Base-by-base conservation (phyloP, 2,113 vertebrate species). In the Origma solitaria region DNA sequence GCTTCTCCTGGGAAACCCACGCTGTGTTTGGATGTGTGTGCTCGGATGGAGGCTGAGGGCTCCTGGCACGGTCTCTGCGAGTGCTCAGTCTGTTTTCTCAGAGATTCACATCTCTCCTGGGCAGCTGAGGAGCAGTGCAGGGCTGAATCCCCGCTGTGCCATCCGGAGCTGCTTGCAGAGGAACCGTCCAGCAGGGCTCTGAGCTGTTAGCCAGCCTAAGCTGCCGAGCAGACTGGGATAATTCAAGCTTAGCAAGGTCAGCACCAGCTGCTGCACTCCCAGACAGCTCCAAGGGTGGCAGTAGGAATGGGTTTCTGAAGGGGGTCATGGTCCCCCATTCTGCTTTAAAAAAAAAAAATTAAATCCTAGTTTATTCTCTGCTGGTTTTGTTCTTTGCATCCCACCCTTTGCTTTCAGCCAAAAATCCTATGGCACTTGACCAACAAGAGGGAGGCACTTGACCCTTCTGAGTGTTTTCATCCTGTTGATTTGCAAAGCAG, bases 391-490 rank as follows among this genome's bases (percentile, higher is more conserved):
- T 53, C n/a, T 65, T 87, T 86, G 75, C 71, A 51, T 66, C 64
- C 35, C 8, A 42, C 38, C 30, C 58, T 91, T 54, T 77, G 27
- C 79, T 81, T 79, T 82, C 54, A 47, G 82, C 30, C 60, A 47
- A 45, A 76, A 57, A 45, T 76, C 49, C 56, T 31, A 6, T 50
- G 71, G 37, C 44, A 77, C 94, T 95, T 93, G 87, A 87, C 40
- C 71, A 88, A 24, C 22, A n/a, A 90, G 75, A 83, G 50, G 62
- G 79, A 91, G 66, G 64, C 35, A 83, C 90, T 95, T 95, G 89
- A 94, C 94, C 84, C 82, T 79, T 61, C 78, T 68, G 68, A 95
- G 93, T 72, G 50, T 61, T 88, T 90, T 49, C 68, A 83, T 96
- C 92, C 87, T 64, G 71, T 50, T 65, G 42, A 24, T 77, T 62